Percentiles rank a stretch among this genome's conserved stretches.
Conservation (phyloP, 2,797 vertebrate genomes). For the Anguilla pacifica region DNA sequence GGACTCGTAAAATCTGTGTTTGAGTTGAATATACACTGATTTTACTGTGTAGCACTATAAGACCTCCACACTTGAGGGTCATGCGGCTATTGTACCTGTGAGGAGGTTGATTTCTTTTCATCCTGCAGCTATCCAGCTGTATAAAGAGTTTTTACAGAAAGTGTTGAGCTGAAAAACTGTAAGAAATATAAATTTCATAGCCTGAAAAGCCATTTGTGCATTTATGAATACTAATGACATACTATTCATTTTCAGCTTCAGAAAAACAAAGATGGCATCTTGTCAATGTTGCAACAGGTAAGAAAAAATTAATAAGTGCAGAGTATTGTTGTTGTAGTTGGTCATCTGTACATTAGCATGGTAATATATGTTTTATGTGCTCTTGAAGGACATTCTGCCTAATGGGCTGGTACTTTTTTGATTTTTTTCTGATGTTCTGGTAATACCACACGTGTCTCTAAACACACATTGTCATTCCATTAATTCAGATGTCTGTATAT, state of each 20-base stretch:
- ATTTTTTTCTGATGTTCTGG: no score
- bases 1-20: background rate
- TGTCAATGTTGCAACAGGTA: constrained; percentile 78
- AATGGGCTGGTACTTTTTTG: background rate
- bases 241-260: constrained; percentile 64
- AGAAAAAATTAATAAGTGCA: constrained; percentile 25
- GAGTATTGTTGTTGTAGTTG: background rate
- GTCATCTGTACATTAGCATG: background rate
- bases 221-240: background rate
- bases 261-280: constrained; percentile 74
- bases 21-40: background rate
- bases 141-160: background rate
- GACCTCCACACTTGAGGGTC: background rate
- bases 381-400: background rate
- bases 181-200: background rate
- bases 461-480: background rate
- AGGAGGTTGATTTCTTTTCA: background rate
- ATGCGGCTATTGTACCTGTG: background rate
- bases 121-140: background rate
- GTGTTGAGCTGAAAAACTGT: background rate
- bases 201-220: background rate
- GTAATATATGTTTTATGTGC: background rate
- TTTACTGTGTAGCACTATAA: background rate
- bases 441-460: no score
- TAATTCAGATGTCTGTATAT: background rate